phyloP scores from a whole-genome alignment of 2,888 invertebrate species.

The Nemotelus nigrinus region DNA sequence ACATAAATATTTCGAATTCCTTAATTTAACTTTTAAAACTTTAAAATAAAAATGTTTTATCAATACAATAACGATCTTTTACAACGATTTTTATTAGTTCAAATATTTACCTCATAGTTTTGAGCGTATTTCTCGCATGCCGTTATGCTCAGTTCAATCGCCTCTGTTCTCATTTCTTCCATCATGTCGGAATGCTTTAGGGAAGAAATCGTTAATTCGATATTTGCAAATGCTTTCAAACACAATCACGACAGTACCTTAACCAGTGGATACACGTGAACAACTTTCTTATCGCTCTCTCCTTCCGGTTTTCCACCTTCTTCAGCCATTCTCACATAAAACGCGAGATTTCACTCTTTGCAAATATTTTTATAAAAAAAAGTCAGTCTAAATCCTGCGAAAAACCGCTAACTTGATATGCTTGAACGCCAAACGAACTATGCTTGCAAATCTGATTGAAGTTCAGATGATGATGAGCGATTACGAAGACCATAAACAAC shows the following conservation, averaged over 20 bases:
- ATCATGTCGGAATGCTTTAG: slow-evolving; percentile 83
- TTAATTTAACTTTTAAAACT: no score
- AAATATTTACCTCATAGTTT: slow-evolving; percentile 78
- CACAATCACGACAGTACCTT: slow-evolving; percentile 69
- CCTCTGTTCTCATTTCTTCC: slow-evolving; percentile 91
- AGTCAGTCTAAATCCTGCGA: neutral
- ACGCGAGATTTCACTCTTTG: neutral
- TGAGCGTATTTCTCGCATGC: slow-evolving; percentile 91
- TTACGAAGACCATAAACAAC: slow-evolving; percentile 34
- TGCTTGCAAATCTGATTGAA: slow-evolving; percentile 38
- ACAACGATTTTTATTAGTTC: neutral
- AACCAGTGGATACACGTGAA: slow-evolving; percentile 85
- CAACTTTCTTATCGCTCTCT: slow-evolving; percentile 71
- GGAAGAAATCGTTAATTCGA: slow-evolving; percentile 26
- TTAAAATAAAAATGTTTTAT: neutral
- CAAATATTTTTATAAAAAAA: neutral
- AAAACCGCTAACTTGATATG: neutral
- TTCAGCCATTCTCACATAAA: slow-evolving; percentile 58
- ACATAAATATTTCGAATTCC: no score
- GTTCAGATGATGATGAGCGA: slow-evolving; percentile 32
- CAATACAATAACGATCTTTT: slow-evolving; percentile 11
- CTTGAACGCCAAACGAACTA: neutral
- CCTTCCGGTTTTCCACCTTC: slow-evolving; percentile 59
- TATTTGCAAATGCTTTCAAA: slow-evolving; percentile 41
- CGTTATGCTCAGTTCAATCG: slow-evolving; percentile 89